Evolutionary conservation across 2,888 invertebrate species (phyloP).

Genomic region (Ecliptopera silaceata): DNA sequence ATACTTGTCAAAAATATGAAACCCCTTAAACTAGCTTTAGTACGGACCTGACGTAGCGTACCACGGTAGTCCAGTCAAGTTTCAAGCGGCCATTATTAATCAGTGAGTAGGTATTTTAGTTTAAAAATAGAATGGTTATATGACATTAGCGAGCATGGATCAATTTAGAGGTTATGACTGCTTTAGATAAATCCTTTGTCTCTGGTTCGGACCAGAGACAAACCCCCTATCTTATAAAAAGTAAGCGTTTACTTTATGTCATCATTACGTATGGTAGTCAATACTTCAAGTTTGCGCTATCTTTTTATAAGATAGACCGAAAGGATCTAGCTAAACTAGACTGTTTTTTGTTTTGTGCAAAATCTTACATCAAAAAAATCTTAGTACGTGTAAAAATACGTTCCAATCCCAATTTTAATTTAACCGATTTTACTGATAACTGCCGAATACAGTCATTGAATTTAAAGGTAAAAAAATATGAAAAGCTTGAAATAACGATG

Average conservation of each 20-base stretch:
- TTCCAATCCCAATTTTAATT: no score
- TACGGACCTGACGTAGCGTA: conserved; percentile 36
- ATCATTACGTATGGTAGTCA: no score
- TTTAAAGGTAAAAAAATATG: not conserved
- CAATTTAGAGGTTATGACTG: conserved; percentile 1
- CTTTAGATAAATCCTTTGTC: conserved; percentile 7
- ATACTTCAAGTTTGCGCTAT: no score
- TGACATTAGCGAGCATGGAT: conserved; percentile 9
- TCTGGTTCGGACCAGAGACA: not conserved
- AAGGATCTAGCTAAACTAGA: no score
- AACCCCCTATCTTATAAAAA: no score
- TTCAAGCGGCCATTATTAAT: conserved; percentile 16
- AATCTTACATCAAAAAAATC: no score
- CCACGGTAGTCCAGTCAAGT: conserved; percentile 35
- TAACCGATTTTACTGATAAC: no score
- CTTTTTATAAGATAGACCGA: no score
- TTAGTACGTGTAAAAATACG: no score
- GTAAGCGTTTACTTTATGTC: no score
- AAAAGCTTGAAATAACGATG: not conserved
- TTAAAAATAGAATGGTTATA: conserved; percentile 26
- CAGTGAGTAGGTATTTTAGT: conserved; percentile 19
- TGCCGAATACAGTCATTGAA: not conserved
- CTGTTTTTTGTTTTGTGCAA: no score
- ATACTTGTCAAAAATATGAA: not conserved
- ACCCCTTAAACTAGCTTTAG: not conserved